phyloP scores from a whole-genome alignment of 1,140 invertebrate species.

The Psix sp. region DNA sequence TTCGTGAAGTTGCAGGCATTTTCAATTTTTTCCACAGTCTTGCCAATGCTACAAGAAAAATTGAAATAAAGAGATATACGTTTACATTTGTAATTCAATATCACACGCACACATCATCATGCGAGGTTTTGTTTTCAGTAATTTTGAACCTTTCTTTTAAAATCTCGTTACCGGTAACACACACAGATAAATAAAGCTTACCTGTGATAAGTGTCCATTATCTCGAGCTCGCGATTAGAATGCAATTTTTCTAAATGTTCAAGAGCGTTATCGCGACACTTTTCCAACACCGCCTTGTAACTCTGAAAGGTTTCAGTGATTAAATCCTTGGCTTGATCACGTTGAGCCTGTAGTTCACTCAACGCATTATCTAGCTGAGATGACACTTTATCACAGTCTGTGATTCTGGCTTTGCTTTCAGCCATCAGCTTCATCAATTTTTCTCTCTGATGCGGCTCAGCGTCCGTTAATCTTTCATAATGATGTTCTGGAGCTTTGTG shows the following conservation, averaged over 20 bases:
- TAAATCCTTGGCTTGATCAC: conserved; percentile 89
- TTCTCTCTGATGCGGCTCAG: conserved; percentile 84
- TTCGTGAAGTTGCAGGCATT: conserved; percentile 90
- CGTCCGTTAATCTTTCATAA: conserved; percentile 86
- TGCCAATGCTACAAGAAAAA: conserved; percentile 80
- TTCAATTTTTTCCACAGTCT: conserved; percentile 88
- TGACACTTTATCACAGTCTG: conserved; percentile 85
- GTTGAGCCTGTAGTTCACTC: conserved; percentile 90
- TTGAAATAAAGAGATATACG: too few species aligned
- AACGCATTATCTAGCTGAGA: conserved; percentile 85
- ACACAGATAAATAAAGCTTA: conserved; percentile 42
- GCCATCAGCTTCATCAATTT: conserved; percentile 84
- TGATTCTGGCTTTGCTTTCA: conserved; percentile 85
- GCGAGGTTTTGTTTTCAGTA: too few species aligned
- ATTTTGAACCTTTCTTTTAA: too few species aligned
- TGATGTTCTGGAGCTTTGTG: conserved; percentile 88
- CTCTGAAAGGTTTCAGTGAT: conserved; percentile 91
- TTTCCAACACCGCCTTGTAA: conserved; percentile 89
- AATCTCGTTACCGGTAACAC: too few species aligned
- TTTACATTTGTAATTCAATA: too few species aligned
- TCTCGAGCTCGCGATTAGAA: conserved; percentile 88
- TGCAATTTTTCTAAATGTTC: conserved; percentile 88
- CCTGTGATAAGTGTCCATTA: conserved; percentile 91
- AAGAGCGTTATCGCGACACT: conserved; percentile 85
- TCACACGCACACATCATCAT: too few species aligned